Conservation (phyloP, 2,113 vertebrate species). For the Burhinus bistriatus region DNA sequence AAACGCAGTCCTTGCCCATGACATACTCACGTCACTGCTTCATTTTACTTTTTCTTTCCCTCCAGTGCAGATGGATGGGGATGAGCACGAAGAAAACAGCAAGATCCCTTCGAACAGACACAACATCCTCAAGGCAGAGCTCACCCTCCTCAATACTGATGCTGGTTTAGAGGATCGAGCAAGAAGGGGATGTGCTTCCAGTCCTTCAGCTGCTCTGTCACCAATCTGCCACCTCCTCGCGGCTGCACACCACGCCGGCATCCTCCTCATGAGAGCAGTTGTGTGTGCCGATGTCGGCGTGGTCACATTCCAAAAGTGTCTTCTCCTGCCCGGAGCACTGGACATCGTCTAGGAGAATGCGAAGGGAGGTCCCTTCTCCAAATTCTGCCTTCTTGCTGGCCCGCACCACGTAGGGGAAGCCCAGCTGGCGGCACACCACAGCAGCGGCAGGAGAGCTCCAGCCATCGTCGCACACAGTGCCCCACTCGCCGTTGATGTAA, state of each 20-base stretch:
- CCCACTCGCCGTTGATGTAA: conserved; percentile 81
- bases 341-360: conserved; percentile 88
- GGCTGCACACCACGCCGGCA: conserved; percentile 86
- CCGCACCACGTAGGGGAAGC: conserved; percentile 76
- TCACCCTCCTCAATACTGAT: neutral
- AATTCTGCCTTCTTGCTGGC: conserved; percentile 86
- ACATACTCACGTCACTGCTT: neutral
- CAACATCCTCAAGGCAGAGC: neutral
- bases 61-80: neutral
- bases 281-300: conserved; percentile 77
- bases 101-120: neutral
- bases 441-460: conserved; percentile 77
- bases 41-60: neutral
- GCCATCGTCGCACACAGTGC: conserved; percentile 89
- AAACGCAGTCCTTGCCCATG: neutral
- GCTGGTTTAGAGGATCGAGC: neutral
- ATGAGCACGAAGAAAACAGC: neutral
- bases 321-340: conserved; percentile 81
- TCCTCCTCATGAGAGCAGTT: conserved; percentile 92
- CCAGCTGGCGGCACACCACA: conserved; percentile 91
- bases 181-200: neutral
- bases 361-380: conserved; percentile 79
- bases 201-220: neutral
- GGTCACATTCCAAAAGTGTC: conserved; percentile 83
- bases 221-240: conserved; percentile 8